Evolutionary conservation across 2,113 vertebrate species (phyloP).

Genomic region (Myocastor coypus): DNA sequence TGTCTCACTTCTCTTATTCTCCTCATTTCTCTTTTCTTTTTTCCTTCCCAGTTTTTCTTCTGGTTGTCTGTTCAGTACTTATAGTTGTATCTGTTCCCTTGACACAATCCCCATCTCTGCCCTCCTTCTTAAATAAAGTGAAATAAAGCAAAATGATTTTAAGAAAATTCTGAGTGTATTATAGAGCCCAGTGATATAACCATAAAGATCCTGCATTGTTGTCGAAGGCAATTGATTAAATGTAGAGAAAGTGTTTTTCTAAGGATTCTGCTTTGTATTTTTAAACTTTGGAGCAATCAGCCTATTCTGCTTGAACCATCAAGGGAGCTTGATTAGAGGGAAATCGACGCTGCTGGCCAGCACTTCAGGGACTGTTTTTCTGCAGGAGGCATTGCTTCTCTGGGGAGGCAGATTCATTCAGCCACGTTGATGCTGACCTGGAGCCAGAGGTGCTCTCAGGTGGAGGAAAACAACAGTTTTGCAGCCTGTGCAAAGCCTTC

Average conservation of each 20-base stretch:
- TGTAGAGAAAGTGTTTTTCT: slow-evolving; percentile 25
- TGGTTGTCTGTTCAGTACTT: not conserved
- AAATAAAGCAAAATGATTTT: slow-evolving; percentile 10
- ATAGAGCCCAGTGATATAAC: not conserved
- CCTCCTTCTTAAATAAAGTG: slow-evolving; percentile 36
- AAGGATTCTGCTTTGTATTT: slow-evolving; percentile 28
- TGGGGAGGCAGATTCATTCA: not conserved
- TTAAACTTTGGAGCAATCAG: slow-evolving; percentile 29
- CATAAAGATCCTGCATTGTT: not conserved
- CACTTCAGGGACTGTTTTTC: not conserved
- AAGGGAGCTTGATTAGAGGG: slow-evolving; percentile 25
- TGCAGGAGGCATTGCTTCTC: not conserved
- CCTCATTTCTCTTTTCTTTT: not conserved
- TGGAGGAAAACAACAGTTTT: not conserved
- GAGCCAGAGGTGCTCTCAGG: not conserved
- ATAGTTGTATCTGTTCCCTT: not conserved
- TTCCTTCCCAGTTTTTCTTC: not conserved
- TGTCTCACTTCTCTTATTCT: not conserved
- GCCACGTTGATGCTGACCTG: not conserved
- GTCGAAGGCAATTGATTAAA: slow-evolving; percentile 38
- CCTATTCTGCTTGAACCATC: not conserved
- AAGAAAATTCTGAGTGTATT: not conserved
- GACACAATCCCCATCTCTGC: not conserved
- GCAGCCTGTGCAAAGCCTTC: not conserved
- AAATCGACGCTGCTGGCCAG: not conserved